Percentiles rank a stretch among this genome's conserved stretches.
These are phyloP conservation scores for Arremon brunneinucha DNA, from an alignment of 2,797 vertebrate species.

Conservation along the genomic window DNA sequence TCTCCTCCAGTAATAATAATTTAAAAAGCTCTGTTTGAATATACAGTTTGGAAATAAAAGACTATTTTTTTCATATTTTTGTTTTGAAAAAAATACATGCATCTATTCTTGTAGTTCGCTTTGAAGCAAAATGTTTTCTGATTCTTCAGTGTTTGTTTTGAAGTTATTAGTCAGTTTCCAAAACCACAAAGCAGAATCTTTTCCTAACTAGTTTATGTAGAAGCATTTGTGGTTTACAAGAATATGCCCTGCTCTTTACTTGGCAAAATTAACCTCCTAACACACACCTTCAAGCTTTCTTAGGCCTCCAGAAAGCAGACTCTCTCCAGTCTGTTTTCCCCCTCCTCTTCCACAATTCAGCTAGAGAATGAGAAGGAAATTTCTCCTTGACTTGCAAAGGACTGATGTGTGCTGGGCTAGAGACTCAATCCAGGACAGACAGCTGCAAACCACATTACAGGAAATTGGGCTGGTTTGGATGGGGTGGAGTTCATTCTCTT, in stretches of 20 bases:
- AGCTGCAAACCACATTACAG: background rate
- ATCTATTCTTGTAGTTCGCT: background rate
- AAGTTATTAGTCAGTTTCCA: background rate
- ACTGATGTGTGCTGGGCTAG: rapidly evolving
- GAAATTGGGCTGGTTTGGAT: background rate
- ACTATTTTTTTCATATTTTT: background rate
- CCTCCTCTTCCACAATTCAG: background rate
- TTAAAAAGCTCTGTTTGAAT: background rate
- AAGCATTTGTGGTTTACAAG: background rate
- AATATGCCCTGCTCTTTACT: background rate
- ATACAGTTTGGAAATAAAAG: background rate
- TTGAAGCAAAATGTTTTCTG: background rate
- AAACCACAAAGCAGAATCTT: background rate
- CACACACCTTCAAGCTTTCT: background rate
- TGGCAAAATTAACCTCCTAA: background rate
- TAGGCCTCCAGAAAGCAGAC: background rate
- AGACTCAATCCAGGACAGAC: rapidly evolving
- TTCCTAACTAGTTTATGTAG: background rate
- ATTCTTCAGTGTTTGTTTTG: background rate
- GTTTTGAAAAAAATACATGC: background rate
- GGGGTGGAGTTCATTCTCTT: background rate
- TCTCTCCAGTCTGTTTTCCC: background rate
- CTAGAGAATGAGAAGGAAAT: background rate
- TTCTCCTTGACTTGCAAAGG: background rate
- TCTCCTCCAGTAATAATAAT: slow-evolving; percentile 13